Percentiles rank a stretch among this genome's conserved stretches.
These are phyloP conservation scores for Tragelaphus strepsiceros DNA, from an alignment of 2,113 vertebrate species.

Conservation along the genomic window DNA sequence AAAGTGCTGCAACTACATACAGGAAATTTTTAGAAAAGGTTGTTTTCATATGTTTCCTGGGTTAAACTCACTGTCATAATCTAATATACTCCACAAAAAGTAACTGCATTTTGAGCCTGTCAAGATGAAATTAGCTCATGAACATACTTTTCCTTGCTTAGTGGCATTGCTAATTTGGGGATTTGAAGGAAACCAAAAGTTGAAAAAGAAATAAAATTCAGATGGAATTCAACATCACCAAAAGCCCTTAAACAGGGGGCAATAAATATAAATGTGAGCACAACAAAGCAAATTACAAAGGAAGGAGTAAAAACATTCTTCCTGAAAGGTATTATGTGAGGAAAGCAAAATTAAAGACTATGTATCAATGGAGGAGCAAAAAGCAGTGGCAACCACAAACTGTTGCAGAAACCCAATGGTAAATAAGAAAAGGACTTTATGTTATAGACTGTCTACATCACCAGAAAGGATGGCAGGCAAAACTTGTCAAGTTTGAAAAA, in stretches of 20 bases:
- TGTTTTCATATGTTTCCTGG: not conserved
- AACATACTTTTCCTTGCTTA: not conserved
- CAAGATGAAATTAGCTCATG: not conserved
- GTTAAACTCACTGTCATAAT: not conserved
- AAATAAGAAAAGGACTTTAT: not conserved
- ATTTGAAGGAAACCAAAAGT: not conserved
- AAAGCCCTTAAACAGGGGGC: not conserved
- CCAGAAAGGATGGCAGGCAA: not conserved
- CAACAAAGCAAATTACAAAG: not conserved
- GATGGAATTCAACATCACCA: not conserved
- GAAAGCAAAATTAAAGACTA: not conserved
- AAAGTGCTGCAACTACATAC: not conserved
- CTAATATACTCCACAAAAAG: not conserved
- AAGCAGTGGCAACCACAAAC: not conserved
- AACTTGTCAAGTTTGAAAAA: not conserved
- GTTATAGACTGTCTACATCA: not conserved
- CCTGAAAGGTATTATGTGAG: not conserved
- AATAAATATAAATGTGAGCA: not conserved
- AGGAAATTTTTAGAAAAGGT: not conserved
- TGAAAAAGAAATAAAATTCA: constrained; percentile 16
- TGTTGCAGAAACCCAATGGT: not conserved
- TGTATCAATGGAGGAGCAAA: too few relatives aligned
- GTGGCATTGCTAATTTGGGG: not conserved
- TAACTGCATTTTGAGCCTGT: not conserved
- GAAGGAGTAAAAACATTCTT: not conserved